Evolutionary conservation across 2,888 invertebrate genomes (phyloP).

Genomic region (Apodemia duryi): DNA sequence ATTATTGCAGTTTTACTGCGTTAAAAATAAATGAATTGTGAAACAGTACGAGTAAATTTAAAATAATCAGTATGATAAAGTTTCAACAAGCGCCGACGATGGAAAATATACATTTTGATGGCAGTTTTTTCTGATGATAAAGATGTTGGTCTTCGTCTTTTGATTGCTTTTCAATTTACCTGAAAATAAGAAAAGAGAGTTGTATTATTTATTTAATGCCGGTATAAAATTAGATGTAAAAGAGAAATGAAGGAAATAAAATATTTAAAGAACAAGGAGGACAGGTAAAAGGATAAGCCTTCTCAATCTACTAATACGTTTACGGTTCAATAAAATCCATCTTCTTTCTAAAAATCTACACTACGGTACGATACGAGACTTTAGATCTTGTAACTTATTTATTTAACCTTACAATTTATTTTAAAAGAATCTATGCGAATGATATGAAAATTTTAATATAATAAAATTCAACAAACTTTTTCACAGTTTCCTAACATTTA

Average conservation of each 20-base stretch:
- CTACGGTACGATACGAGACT: not conserved
- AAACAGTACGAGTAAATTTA: not conserved
- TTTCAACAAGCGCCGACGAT: no score
- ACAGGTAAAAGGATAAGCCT: constrained; percentile 4
- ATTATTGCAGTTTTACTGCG: no score
- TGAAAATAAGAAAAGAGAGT: not conserved
- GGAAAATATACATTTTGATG: no score
- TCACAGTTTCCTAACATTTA: not conserved
- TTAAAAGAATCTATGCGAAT: not conserved
- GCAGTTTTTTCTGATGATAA: no score
- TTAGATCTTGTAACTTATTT: not conserved
- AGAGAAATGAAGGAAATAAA: not conserved
- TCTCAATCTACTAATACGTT: not conserved
- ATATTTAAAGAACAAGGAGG: not conserved
- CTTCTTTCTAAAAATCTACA: not conserved
- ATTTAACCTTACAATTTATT: not conserved
- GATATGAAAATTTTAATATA: not conserved
- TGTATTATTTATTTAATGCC: not conserved
- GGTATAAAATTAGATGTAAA: not conserved
- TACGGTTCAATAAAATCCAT: not conserved
- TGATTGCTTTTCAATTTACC: no score
- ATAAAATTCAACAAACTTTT: not conserved
- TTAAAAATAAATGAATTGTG: not conserved
- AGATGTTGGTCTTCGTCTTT: no score
- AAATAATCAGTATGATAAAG: no score